Evolutionary conservation across 92 coral and sea anemone genomes (phyloP).

Genomic region (Hydrozoanthus gracilis): DNA sequence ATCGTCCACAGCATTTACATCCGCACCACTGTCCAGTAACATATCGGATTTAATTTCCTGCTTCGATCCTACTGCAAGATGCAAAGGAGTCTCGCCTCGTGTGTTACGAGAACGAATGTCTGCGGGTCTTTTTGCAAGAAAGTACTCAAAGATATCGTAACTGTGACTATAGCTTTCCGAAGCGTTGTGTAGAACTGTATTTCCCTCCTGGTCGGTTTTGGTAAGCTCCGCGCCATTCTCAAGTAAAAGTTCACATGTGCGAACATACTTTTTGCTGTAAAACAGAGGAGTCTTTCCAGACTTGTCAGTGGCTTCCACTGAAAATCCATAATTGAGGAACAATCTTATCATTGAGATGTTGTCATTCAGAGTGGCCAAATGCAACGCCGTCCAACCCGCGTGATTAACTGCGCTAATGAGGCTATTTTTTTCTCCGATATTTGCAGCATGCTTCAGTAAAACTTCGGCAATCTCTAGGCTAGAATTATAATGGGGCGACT

Average conservation of each 20-base stretch:
- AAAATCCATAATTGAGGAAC: background rate
- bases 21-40: conserved; percentile 34
- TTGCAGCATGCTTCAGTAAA: background rate
- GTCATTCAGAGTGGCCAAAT: background rate
- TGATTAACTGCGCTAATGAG: background rate
- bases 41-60: background rate
- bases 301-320: conserved; percentile 12
- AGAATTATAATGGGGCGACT: background rate
- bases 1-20: background rate
- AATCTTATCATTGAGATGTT: background rate
- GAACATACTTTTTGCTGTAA: background rate
- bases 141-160: background rate
- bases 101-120: conserved; percentile 42
- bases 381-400: conserved; percentile 1
- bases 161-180: background rate
- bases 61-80: background rate
- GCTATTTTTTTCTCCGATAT: background rate
- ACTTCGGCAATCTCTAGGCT: background rate
- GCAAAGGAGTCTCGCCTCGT: conserved; percentile 36
- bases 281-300: conserved; percentile 13
- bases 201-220: background rate
- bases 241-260: conserved; percentile 15
- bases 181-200: conserved; percentile 37
- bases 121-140: conserved; percentile 20
- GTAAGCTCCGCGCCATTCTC: conserved; percentile 36